Percentiles rank a stretch among this genome's conserved stretches.
Evolutionary conservation across 2,797 vertebrate species (phyloP).

Genomic region (Margarornis squamiger): DNA sequence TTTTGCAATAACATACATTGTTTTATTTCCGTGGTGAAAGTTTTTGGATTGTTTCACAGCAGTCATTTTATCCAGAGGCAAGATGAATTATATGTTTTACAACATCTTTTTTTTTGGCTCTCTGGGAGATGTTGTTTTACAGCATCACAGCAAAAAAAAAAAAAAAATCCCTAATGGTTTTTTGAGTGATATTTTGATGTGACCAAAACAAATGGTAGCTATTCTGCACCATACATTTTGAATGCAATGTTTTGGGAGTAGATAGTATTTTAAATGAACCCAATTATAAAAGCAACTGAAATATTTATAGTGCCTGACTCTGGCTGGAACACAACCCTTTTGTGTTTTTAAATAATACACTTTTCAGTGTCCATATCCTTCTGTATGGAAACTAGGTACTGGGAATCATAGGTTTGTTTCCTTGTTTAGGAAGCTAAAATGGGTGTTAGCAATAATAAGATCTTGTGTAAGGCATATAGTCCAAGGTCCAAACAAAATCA

Average conservation of each 20-base stretch:
- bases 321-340: not conserved
- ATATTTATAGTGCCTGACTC: slow-evolving; percentile 18
- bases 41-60: not conserved
- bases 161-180: not conserved
- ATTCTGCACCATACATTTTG: not conserved
- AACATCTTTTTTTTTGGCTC: not conserved
- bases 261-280: slow-evolving; percentile 30
- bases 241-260: not conserved
- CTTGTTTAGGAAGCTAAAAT: not conserved
- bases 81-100: slow-evolving; percentile 16
- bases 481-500: not conserved
- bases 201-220: slow-evolving; percentile 27
- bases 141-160: not conserved
- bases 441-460: not conserved
- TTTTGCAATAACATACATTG: not conserved
- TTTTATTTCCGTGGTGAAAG: not conserved
- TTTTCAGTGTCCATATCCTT: not conserved
- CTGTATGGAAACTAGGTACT: not conserved
- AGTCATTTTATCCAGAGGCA: slow-evolving; percentile 14
- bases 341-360: not conserved
- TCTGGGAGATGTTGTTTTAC: not conserved
- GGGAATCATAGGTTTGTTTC: not conserved
- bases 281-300: slow-evolving; percentile 33
- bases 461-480: not conserved
- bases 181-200: slow-evolving; percentile 36